These are phyloP conservation scores for Ectemnius lituratus DNA, from an alignment of 2,888 invertebrate species.

Conservation along the genomic window DNA sequence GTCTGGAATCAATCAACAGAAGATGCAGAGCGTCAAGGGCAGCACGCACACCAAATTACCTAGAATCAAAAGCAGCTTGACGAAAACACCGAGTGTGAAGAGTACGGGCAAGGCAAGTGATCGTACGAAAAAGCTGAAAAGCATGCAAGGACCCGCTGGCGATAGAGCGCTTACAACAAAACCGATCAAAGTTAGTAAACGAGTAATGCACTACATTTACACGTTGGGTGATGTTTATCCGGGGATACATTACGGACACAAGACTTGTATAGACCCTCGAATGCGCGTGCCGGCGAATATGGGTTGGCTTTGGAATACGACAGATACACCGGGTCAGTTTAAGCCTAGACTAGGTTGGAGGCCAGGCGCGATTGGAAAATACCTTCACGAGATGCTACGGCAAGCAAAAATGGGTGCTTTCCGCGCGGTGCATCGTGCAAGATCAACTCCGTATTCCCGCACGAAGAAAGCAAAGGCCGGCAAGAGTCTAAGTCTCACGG, in stretches of 20 bases:
- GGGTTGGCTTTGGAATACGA: slow-evolving; percentile 74
- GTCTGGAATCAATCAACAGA: no score
- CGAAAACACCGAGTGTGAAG: slow-evolving; percentile 14
- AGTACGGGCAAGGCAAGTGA: not conserved
- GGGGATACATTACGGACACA: slow-evolving; percentile 67
- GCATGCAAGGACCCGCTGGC: slow-evolving; percentile 34
- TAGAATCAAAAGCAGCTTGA: not conserved
- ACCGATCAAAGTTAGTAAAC: slow-evolving; percentile 42
- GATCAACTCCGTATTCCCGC: slow-evolving; percentile 30
- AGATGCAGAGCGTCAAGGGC: no score
- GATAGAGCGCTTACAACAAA: slow-evolving; percentile 39
- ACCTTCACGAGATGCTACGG: slow-evolving; percentile 51
- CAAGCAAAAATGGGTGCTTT: slow-evolving; percentile 48
- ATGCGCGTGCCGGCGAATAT: slow-evolving; percentile 71
- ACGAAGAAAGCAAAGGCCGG: slow-evolving; percentile 16
- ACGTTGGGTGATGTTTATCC: slow-evolving; percentile 68
- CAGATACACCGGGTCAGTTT: slow-evolving; percentile 50
- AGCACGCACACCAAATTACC: no score
- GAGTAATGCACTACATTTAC: slow-evolving; percentile 65
- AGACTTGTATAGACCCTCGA: slow-evolving; percentile 63
- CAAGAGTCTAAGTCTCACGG: slow-evolving; percentile 31
- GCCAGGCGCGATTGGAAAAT: slow-evolving; percentile 69
- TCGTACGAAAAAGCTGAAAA: not conserved
- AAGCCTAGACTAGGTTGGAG: slow-evolving; percentile 72
- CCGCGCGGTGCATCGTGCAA: slow-evolving; percentile 18